Percentiles rank a stretch among this genome's conserved stretches.
These are phyloP conservation scores for Oceanodroma leucorhoa DNA, from an alignment of 2,797 vertebrate genomes.

Conservation along the genomic window DNA sequence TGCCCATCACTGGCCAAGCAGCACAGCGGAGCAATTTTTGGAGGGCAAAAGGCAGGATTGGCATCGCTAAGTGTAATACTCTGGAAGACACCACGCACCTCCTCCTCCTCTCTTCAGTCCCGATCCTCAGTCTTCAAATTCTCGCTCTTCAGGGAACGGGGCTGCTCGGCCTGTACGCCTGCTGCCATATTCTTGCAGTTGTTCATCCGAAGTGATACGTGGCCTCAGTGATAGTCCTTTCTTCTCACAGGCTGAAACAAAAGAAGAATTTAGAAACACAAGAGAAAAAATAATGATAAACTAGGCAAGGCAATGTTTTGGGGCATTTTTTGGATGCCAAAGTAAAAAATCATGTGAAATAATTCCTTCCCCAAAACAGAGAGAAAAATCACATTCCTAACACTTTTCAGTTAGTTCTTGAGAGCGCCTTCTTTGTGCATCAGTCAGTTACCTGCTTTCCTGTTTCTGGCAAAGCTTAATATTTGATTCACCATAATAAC, in stretches of 20 bases:
- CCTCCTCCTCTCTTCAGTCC: too few relatives aligned
- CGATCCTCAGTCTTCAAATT: neutral
- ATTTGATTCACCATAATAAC: neutral
- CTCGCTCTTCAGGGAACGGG: neutral
- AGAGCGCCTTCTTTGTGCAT: neutral
- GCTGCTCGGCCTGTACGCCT: too few relatives aligned
- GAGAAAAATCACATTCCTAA: neutral
- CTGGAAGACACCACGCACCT: neutral
- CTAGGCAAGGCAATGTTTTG: too few relatives aligned
- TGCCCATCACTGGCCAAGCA: neutral
- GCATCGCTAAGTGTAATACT: neutral
- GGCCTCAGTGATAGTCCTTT: neutral
- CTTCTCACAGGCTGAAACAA: neutral
- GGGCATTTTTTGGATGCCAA: neutral
- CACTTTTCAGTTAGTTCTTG: neutral
- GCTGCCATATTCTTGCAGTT: neutral
- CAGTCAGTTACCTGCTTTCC: neutral
- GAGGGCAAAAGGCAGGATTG: neutral
- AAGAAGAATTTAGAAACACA: neutral
- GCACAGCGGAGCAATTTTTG: neutral
- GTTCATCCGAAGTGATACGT: neutral
- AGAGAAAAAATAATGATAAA: neutral
- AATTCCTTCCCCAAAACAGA: too few relatives aligned
- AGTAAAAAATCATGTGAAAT: neutral
- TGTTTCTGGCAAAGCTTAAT: neutral